Percentiles rank a stretch among this genome's conserved stretches.
These are phyloP conservation scores for Antechinus flavipes DNA, from an alignment of 2,113 vertebrate genomes.

Conservation along the genomic window DNA sequence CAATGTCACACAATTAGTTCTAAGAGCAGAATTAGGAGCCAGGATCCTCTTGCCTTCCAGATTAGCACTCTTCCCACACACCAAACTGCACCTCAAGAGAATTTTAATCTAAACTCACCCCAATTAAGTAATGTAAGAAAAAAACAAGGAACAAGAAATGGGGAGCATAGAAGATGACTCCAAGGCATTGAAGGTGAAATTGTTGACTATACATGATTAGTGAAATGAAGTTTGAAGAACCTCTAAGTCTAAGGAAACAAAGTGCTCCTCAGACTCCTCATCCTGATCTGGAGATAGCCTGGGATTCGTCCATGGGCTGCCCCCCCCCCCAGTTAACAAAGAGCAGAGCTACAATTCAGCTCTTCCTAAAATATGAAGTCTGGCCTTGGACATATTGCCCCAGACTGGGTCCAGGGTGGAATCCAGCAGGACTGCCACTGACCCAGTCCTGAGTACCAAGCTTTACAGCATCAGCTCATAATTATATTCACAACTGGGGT, in stretches of 20 bases:
- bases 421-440: background rate
- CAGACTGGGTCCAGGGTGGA: background rate
- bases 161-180: background rate
- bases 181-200: background rate
- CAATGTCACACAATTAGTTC: background rate
- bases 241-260: background rate
- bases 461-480: background rate
- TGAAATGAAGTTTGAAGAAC: background rate
- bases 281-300: background rate
- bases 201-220: background rate
- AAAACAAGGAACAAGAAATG: background rate
- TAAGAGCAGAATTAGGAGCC: background rate
- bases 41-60: background rate
- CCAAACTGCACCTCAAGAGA: background rate
- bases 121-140: background rate
- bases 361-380: background rate
- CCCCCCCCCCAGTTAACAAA: no score
- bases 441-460: background rate
- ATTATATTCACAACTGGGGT: background rate
- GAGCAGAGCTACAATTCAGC: background rate
- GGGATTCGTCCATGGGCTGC: background rate
- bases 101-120: background rate
- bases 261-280: background rate
- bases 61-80: background rate
- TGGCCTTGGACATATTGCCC: background rate